A percentile compares a stretch with the other conserved stretches of the same genome.
Evolutionary conservation across 2,888 invertebrate species (phyloP).

Genomic region (Xanthostigma xanthostigma): DNA sequence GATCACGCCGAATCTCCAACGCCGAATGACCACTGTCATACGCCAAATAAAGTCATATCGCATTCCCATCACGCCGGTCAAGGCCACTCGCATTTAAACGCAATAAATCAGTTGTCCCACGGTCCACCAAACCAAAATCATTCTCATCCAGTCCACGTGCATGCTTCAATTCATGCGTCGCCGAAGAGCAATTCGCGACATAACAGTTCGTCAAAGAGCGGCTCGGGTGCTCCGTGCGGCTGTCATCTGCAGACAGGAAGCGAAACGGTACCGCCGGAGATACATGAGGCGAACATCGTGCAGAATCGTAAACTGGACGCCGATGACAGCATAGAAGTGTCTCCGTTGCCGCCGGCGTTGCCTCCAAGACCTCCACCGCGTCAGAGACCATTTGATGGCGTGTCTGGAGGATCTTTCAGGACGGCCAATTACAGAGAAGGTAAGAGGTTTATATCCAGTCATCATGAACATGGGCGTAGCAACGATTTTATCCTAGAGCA

Average conservation of each 20-base stretch:
- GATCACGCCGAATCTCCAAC: background rate
- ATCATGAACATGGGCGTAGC: no score
- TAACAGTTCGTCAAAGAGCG: background rate
- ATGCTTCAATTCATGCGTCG: constrained; percentile 19
- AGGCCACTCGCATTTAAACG: constrained; percentile 11
- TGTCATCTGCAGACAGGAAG: constrained; percentile 25
- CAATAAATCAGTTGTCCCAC: constrained; percentile 4
- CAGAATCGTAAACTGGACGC: constrained; percentile 23
- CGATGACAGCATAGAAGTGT: constrained; percentile 29
- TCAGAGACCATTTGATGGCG: constrained; percentile 23
- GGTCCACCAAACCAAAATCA: constrained; percentile 15
- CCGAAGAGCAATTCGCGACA: constrained; percentile 14
- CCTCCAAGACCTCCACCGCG: constrained; percentile 31
- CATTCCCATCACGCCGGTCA: constrained; percentile 12
- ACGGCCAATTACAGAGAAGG: constrained; percentile 13
- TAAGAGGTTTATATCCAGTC: no score
- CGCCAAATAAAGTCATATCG: constrained; percentile 1
- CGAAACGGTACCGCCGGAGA: constrained; percentile 15
- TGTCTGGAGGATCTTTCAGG: no score
- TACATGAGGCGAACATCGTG: constrained; percentile 14
- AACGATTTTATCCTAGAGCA: no score
- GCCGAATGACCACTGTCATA: background rate
- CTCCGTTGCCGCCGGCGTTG: constrained; percentile 29
- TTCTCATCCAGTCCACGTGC: constrained; percentile 20
- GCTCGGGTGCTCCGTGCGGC: constrained; percentile 19